Percentiles rank a stretch among this genome's conserved stretches.
These are phyloP conservation scores for Andrena minutula DNA, from an alignment of 2,888 invertebrate genomes.

Conservation along the genomic window DNA sequence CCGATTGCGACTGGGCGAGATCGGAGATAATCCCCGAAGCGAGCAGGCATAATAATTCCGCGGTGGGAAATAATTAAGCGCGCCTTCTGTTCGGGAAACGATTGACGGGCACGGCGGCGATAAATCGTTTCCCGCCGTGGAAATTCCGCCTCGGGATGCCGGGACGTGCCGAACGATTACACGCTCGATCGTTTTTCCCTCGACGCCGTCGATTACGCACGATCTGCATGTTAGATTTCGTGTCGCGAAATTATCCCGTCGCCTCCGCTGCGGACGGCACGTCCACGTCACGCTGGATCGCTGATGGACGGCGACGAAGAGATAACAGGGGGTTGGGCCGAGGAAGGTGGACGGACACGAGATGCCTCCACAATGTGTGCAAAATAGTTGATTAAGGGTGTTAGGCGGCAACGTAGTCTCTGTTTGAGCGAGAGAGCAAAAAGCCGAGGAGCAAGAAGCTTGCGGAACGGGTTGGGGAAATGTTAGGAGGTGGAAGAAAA, in stretches of 20 bases:
- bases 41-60: background rate
- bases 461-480: background rate
- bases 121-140: slow-evolving; percentile 26
- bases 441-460: background rate
- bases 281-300: slow-evolving; percentile 23
- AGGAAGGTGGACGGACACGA: background rate
- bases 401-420: background rate
- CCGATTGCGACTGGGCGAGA: slow-evolving; percentile 23
- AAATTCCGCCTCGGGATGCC: slow-evolving; percentile 18
- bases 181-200: background rate
- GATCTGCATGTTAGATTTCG: slow-evolving; percentile 17
- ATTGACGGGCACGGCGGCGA: background rate
- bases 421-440: background rate
- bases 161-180: slow-evolving; percentile 14
- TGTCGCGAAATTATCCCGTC: slow-evolving; percentile 21
- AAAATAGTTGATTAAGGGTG: slow-evolving; percentile 6
- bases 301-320: background rate
- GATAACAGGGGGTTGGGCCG: background rate
- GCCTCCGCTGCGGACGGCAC: slow-evolving; percentile 2
- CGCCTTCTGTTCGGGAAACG: background rate
- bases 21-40: slow-evolving; percentile 30
- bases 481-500: background rate
- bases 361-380: background rate
- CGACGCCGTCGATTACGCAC: slow-evolving; percentile 1
- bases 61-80: slow-evolving; percentile 29